These are phyloP conservation scores for Meliscaeva auricollis DNA, from an alignment of 2,888 invertebrate species.

Conservation along the genomic window DNA sequence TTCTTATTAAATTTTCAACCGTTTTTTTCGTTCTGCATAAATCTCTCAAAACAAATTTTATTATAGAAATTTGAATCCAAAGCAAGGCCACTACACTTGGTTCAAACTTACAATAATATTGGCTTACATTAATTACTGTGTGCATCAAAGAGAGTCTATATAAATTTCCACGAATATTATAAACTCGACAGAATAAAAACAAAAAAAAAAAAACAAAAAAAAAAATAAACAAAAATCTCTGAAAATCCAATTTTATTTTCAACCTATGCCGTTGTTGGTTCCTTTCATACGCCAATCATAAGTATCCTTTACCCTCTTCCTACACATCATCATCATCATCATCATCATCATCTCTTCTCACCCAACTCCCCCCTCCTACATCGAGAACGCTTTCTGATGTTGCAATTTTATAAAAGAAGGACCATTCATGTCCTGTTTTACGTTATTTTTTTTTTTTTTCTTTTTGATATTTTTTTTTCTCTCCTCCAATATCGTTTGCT, in stretches of 20 bases:
- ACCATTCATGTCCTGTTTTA: conserved; percentile 11
- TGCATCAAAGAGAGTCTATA: conserved; percentile 26
- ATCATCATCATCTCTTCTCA: conserved; percentile 7
- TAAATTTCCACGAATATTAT: conserved; percentile 14
- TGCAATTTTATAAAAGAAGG: conserved; percentile 37
- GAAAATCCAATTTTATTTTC: conserved; percentile 38
- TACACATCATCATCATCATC: not conserved
- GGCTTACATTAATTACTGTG: conserved; percentile 15
- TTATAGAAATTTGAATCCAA: not conserved
- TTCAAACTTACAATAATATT: conserved; percentile 27
- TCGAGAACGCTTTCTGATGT: not conserved
- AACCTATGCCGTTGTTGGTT: conserved; percentile 21
- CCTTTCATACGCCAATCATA: conserved; percentile 9
- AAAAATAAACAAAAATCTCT: conserved; percentile 6
- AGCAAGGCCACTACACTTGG: not conserved
- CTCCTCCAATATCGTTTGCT: conserved; percentile 43
- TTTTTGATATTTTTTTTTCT: not conserved
- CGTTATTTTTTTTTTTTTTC: not conserved
- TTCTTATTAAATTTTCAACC: too few species aligned
- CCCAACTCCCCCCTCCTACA: too few species aligned
- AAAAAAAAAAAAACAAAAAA: conserved; percentile 6
- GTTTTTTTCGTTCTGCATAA: too few species aligned
- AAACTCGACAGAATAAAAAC: not conserved
- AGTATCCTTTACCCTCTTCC: conserved; percentile 14
- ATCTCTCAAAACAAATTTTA: not conserved